Percentiles rank a stretch among this genome's conserved stretches.
phyloP scores from a whole-genome alignment of 2,113 vertebrate genomes.

The Oreochromis niloticus region DNA sequence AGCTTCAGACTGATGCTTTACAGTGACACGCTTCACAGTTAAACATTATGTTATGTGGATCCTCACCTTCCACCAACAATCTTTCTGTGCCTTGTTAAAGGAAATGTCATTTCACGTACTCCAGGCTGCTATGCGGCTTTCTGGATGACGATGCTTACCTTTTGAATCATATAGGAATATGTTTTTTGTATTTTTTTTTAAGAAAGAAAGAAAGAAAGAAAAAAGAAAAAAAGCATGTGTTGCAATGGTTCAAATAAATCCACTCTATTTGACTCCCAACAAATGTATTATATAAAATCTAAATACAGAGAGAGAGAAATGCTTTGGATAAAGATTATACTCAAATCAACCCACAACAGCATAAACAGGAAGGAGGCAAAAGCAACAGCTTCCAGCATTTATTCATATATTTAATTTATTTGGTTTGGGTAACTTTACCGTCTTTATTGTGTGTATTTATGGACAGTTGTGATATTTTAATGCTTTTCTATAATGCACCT shows the following conservation, averaged over 20 bases:
- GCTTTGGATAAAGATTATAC: background rate
- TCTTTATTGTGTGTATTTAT: background rate
- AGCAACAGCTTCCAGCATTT: background rate
- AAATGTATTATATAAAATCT: background rate
- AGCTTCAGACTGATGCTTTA: background rate
- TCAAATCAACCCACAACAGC: background rate
- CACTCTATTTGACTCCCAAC: background rate
- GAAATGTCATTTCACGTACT: background rate
- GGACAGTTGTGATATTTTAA: background rate
- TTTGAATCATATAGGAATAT: background rate
- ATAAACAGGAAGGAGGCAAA: background rate
- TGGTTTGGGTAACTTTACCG: background rate
- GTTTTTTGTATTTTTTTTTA: too few relatives aligned
- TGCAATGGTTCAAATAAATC: background rate
- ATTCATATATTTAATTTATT: background rate
- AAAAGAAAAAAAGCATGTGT: fast-evolving
- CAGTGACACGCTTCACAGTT: background rate
- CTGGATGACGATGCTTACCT: background rate
- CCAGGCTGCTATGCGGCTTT: background rate
- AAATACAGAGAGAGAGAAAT: background rate
- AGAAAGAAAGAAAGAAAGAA: fast-evolving
- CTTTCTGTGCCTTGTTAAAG: background rate
- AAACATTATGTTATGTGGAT: background rate
- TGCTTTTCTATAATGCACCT: background rate
- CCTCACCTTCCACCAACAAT: background rate